A percentile compares a stretch with the other conserved stretches of the same genome.
Evolutionary conservation across 2,888 invertebrate genomes (phyloP).

Genomic region (Saturnia japonica): DNA sequence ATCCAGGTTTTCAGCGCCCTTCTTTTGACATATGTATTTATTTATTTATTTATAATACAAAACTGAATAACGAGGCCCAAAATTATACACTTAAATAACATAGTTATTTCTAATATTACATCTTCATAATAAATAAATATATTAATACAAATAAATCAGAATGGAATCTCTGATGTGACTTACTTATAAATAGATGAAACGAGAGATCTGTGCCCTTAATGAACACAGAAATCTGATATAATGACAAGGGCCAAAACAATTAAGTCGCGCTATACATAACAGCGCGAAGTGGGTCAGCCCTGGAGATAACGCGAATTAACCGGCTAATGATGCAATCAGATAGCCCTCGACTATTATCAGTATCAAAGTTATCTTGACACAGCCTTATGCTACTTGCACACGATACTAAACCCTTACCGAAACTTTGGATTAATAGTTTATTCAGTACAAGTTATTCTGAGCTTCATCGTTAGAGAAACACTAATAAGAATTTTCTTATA

Average conservation of each 20-base stretch:
- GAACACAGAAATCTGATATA: neutral
- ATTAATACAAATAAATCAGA: neutral
- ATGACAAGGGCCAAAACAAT: constrained; percentile 8
- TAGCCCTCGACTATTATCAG: constrained; percentile 7
- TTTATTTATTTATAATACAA: too few species aligned
- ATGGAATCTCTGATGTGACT: neutral
- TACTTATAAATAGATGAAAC: neutral
- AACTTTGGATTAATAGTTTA: constrained; percentile 1
- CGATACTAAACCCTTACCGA: neutral
- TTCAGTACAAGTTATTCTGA: neutral
- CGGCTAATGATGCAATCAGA: constrained; percentile 9
- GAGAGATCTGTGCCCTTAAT: neutral
- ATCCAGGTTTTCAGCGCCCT: too few species aligned
- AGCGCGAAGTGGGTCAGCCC: constrained; percentile 9
- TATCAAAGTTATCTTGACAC: constrained; percentile 13
- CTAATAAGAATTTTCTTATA: neutral
- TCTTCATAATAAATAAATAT: neutral
- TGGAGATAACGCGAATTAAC: constrained; percentile 15
- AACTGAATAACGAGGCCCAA: neutral
- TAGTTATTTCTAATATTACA: neutral
- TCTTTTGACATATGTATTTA: neutral
- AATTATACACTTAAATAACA: neutral
- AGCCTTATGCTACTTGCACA: constrained; percentile 5
- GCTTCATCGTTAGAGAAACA: neutral
- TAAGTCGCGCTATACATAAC: constrained; percentile 10